Evolutionary conservation across 2,888 invertebrate genomes (phyloP), one percentile per base, ranked within the genome.

Genomic region (Pollenia amentaria): DNA sequence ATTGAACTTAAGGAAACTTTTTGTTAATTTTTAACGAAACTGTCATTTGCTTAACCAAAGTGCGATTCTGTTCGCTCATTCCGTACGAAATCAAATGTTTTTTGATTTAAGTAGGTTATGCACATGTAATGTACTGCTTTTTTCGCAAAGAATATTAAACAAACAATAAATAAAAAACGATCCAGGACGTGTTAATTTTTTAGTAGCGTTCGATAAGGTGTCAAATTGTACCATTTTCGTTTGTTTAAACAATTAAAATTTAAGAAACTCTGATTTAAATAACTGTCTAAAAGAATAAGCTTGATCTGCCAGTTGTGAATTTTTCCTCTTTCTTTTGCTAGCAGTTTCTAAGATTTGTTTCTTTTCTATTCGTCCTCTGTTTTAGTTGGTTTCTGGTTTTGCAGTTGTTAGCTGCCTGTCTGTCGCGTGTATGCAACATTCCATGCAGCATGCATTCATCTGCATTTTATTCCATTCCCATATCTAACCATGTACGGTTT

Each of bases 401-500:
- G 60, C 38, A 69, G 46, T 62, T 40, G 38, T 21, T 53, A 55
- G 57, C 48, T 51, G 46, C 64, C 65, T 70, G 75, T 67, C 75
- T 76, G 80, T 85, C 87, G 87, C 87, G 87, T 87, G 87, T 81
- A 73, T 77, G 73, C 80, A 77, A 76, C 84, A 85, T 84, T 79
- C 69, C 88, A 88, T 88, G 88, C 84, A 75, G 75, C 88, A 85
- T 88, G 88, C 86, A 88, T 81, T 85, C 82, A 83, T 85, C 84
- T 88, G 88, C 86, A 86, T 88, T 80, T 84, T 82, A 42, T 86
- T 70, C 84, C 76, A 69, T 85, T 81, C 80, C 84, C 51, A 84
- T 77, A 84, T 77, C 77, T 62, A 44, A 62, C 21, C 46, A 55
- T 40, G 3, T 21, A 65, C 46, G n/a, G 40, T 46, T 65, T 80